Base-by-base conservation (phyloP, 1,140 invertebrate species). In the Halesus radiatus region DNA sequence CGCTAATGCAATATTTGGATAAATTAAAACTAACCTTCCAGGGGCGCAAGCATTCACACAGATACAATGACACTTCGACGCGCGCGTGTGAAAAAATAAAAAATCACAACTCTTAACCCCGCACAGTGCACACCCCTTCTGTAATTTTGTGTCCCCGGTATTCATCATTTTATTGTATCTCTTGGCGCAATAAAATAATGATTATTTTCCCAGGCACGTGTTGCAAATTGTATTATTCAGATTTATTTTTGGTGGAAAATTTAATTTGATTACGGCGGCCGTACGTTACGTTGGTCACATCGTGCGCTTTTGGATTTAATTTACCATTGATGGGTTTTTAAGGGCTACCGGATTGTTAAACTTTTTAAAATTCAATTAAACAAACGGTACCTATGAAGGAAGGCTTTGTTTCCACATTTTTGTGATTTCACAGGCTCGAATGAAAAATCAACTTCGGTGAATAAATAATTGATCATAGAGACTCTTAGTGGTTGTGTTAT, bases 1-100 rank as follows among this genome's bases (percentile, higher is more conserved):
- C 73, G 54, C 77, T 83, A 83, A 83, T 83, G 82, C 82, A 83
- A 83, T 83, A 83, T 83, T 83, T 83, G 82, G 82, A 83, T 81
- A 81, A 83, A 83, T 83, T 83, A 83, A 83, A 79, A 81, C 68
- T 73, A 78, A 80, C 76, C 70, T 62, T 26, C 54, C 66, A 76
- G 72, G 79, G 82, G 78, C 78, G 29, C 58, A 78, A 78, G 37
- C 37, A 45, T 45, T 45, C 37, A 45, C 37, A 45, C 37, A 81
- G 75, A 81, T 76, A 83, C 80, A 83, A 83, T 83, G 76, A 80
- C 80, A 80, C 66, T 79, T 80, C 58, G 60, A 66, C 54, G 78
- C 76, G 77, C 73, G 82, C 64, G 82, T 81, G 82, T 78, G 75
- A 83, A 83, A 81, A 79, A 80, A 77, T 53, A 83, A 83, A 81